These are phyloP conservation scores for Leguminivora glycinivorella DNA, from an alignment of 1,140 invertebrate genomes.

Conservation along the genomic window DNA sequence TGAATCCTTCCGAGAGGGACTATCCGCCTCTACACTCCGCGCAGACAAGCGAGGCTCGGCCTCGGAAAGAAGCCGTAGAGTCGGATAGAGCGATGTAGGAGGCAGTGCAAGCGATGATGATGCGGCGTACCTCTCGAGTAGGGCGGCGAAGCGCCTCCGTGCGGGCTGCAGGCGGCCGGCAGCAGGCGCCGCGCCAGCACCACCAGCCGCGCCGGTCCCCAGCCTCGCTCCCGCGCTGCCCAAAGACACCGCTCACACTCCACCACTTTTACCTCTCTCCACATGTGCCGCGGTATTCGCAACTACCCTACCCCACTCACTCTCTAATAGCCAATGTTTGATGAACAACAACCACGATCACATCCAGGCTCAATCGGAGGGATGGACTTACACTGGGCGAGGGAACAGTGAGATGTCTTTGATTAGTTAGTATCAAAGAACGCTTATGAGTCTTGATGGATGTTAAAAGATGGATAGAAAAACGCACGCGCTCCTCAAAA, in stretches of 20 bases:
- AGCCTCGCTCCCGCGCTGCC: slow-evolving; percentile 73
- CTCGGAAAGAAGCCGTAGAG: not conserved
- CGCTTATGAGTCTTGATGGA: not conserved
- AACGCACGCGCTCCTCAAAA: not conserved
- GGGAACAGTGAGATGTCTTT: slow-evolving; percentile 8
- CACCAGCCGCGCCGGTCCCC: slow-evolving; percentile 73
- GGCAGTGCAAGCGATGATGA: slow-evolving; percentile 31
- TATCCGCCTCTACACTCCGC: not conserved
- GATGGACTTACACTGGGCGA: not conserved
- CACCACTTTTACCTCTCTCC: slow-evolving; percentile 50
- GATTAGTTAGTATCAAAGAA: slow-evolving; percentile 6
- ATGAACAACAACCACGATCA: slow-evolving; percentile 15
- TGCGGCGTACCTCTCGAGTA: slow-evolving; percentile 84
- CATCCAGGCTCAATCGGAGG: slow-evolving; percentile 5
- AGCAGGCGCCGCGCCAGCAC: slow-evolving; percentile 83
- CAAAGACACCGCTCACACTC: slow-evolving; percentile 75
- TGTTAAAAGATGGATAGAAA: not conserved
- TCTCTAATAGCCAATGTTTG: slow-evolving; percentile 23
- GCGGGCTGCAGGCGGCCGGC: slow-evolving; percentile 85
- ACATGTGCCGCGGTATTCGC: slow-evolving; percentile 39
- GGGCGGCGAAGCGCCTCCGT: slow-evolving; percentile 84
- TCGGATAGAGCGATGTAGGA: slow-evolving; percentile 24
- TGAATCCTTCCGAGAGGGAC: not conserved
- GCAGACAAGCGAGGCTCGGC: not conserved
- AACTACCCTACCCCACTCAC: slow-evolving; percentile 17